These are phyloP conservation scores for Amblyjoppa proteus DNA, from an alignment of 2,888 invertebrate species.

Conservation along the genomic window DNA sequence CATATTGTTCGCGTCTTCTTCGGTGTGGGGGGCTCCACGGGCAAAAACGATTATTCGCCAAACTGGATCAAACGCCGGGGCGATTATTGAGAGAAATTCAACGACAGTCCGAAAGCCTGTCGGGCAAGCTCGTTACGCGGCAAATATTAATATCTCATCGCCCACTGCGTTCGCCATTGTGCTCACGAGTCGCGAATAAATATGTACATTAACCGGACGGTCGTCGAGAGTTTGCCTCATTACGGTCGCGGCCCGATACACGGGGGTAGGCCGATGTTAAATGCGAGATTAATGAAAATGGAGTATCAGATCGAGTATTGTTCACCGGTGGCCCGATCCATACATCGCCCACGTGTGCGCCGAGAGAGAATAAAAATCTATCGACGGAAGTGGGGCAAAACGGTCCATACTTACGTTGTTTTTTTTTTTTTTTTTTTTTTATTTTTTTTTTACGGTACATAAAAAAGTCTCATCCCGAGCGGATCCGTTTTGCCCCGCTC, in stretches of 20 bases:
- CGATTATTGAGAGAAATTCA: conserved; percentile 16
- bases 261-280: neutral
- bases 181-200: neutral
- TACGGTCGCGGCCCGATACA: neutral
- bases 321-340: neutral
- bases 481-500: too few species aligned
- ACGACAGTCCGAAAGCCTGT: neutral
- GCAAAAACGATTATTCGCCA: neutral
- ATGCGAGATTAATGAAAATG: neutral
- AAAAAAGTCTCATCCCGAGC: too few species aligned
- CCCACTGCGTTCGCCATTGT: neutral
- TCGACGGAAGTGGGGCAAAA: too few species aligned
- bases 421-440: too few species aligned
- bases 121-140: neutral
- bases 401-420: too few species aligned
- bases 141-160: conserved; percentile 7
- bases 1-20: conserved; percentile 2
- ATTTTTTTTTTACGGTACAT: too few species aligned
- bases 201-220: neutral
- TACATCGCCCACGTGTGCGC: neutral
- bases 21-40: neutral
- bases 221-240: neutral
- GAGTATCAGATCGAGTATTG: neutral
- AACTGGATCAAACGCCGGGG: conserved; percentile 2
- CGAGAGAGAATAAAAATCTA: neutral